phyloP scores from a whole-genome alignment of 2,797 vertebrate species.

The Nasua narica region DNA sequence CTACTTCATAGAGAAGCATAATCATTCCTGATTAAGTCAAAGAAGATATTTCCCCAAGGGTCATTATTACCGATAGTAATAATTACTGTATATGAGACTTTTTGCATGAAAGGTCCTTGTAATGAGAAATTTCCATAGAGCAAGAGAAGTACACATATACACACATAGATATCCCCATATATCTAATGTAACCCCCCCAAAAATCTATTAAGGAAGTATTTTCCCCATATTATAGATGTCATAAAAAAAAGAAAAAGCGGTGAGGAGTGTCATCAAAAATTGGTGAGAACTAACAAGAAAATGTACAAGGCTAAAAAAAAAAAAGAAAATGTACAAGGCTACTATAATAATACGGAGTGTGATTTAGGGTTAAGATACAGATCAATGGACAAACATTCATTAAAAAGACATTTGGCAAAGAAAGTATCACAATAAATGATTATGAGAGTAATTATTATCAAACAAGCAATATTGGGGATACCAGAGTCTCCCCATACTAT shows the following conservation, averaged over 20 bases:
- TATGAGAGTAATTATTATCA: neutral
- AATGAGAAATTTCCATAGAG: neutral
- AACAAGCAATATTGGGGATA: neutral
- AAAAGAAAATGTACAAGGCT: neutral
- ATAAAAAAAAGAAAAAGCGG: neutral
- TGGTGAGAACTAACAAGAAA: neutral
- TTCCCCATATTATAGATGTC: neutral
- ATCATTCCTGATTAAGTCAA: neutral
- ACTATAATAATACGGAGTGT: neutral
- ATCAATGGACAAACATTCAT: neutral
- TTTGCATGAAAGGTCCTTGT: neutral
- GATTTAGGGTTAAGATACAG: neutral
- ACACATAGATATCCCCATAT: neutral
- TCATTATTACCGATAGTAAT: neutral
- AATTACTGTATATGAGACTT: neutral
- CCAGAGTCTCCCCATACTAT: neutral
- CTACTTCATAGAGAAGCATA: neutral
- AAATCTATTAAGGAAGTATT: neutral
- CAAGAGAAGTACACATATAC: neutral
- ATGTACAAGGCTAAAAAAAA: neutral
- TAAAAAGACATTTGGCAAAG: neutral
- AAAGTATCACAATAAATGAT: neutral
- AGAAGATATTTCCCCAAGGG: neutral
- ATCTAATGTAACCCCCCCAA: neutral
- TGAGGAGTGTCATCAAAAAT: neutral